phyloP scores from a whole-genome alignment of 1,140 invertebrate genomes.

The Calephelis virginiensis region DNA sequence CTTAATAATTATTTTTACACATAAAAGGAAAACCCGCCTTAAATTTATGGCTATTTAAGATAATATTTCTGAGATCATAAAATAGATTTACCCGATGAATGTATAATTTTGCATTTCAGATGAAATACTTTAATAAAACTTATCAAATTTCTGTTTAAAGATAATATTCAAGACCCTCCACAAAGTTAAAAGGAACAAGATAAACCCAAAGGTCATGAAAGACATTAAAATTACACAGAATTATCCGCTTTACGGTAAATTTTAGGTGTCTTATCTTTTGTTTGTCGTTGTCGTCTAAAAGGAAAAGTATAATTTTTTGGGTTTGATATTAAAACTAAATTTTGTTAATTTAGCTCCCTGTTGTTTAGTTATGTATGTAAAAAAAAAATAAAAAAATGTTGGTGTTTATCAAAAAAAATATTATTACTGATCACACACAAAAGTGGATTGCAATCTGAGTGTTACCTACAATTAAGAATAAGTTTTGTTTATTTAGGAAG shows the following conservation, averaged over 20 bases:
- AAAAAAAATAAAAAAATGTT: no score
- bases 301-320: background rate
- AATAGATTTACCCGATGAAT: background rate
- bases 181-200: conserved; percentile 6
- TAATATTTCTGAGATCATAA: background rate
- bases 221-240: conserved; percentile 10
- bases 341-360: no score
- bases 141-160: conserved; percentile 18
- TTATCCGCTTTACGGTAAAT: conserved; percentile 7
- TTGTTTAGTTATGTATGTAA: no score
- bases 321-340: no score
- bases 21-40: background rate
- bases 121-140: background rate
- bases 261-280: background rate
- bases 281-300: background rate
- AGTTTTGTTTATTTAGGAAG: no score
- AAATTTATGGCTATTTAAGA: conserved; percentile 1
- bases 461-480: no score
- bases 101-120: background rate
- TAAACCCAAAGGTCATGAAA: conserved; percentile 10
- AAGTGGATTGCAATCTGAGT: no score
- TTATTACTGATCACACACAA: no score
- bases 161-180: conserved; percentile 12
- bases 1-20: background rate
- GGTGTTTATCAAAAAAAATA: no score